Percentiles rank a stretch among this genome's conserved stretches.
These are phyloP conservation scores for Stichodactyla mertensii DNA, from an alignment of 64 coral and sea anemone species.

Conservation along the genomic window DNA sequence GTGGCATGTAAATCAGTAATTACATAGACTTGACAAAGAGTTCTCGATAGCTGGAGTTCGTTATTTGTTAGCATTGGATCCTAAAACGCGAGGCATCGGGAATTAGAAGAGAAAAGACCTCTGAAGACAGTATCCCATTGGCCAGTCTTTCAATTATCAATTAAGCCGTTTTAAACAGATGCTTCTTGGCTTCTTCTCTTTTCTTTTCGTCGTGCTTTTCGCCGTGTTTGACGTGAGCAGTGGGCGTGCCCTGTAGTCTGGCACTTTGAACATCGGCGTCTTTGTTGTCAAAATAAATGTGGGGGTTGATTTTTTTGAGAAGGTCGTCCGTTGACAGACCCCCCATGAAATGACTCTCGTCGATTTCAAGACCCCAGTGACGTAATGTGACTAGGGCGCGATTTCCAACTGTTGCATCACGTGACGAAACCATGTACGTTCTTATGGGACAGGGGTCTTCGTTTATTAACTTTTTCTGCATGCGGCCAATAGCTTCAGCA, in stretches of 20 bases:
- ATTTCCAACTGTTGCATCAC: conserved; percentile 37
- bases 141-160: not conserved
- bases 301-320: conserved; percentile 51
- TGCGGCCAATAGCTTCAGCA: conserved; percentile 49
- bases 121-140: not conserved
- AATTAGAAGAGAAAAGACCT: too few relatives aligned
- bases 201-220: not conserved
- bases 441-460: conserved; percentile 56
- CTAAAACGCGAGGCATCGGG: too few relatives aligned
- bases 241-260: conserved; percentile 36
- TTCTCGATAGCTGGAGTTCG: too few relatives aligned
- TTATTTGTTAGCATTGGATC: too few relatives aligned
- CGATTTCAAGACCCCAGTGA: conserved; percentile 50
- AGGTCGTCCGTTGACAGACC: conserved; percentile 44
- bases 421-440: conserved; percentile 57
- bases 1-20: too few relatives aligned
- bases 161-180: not conserved
- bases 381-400: conserved; percentile 60
- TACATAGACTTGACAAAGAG: too few relatives aligned
- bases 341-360: conserved; percentile 49
- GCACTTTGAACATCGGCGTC: conserved; percentile 47
- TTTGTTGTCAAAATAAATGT: conserved; percentile 65
- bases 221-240: conserved; percentile 26
- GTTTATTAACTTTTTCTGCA: conserved; percentile 49
- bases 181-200: not conserved